Evolutionary conservation across 2,888 invertebrate species (phyloP).

Genomic region (Amblyjoppa proteus): DNA sequence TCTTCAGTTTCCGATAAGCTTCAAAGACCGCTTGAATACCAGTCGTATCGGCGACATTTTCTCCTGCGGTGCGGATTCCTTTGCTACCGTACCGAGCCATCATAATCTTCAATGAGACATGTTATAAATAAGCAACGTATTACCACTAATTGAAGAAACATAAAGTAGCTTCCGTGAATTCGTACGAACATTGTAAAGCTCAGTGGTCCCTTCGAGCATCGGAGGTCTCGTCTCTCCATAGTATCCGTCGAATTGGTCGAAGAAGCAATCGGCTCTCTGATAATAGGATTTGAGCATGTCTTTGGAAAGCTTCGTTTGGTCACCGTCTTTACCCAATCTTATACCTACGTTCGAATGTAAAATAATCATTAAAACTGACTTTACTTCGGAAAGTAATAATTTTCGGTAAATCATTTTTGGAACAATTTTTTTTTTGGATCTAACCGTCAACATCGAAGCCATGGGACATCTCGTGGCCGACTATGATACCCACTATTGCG

Average conservation of each 20-base stretch:
- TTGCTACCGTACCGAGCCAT: background rate
- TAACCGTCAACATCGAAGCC: conserved; percentile 43
- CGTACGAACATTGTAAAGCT: background rate
- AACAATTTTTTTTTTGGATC: background rate
- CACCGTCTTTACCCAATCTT: background rate
- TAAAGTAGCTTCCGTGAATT: background rate
- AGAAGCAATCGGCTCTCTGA: conserved; percentile 53
- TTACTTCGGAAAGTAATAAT: background rate
- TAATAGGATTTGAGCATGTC: conserved; percentile 34
- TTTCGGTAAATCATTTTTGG: background rate
- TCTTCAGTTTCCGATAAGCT: conserved; percentile 85
- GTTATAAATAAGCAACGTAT: background rate
- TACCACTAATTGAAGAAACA: no score
- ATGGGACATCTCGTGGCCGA: conserved; percentile 60
- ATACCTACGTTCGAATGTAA: background rate
- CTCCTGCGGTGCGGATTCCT: conserved; percentile 77
- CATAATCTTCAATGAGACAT: background rate
- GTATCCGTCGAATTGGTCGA: conserved; percentile 52
- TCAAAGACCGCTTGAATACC: conserved; percentile 91
- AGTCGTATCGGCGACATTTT: conserved; percentile 95
- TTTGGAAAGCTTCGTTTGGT: conserved; percentile 3
- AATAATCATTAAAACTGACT: background rate
- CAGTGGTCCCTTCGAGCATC: background rate
- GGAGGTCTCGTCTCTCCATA: conserved; percentile 18
- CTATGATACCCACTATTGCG: conserved; percentile 34